Conservation (phyloP, 1,140 invertebrate species). For the Dinothrombium tinctorium region DNA sequence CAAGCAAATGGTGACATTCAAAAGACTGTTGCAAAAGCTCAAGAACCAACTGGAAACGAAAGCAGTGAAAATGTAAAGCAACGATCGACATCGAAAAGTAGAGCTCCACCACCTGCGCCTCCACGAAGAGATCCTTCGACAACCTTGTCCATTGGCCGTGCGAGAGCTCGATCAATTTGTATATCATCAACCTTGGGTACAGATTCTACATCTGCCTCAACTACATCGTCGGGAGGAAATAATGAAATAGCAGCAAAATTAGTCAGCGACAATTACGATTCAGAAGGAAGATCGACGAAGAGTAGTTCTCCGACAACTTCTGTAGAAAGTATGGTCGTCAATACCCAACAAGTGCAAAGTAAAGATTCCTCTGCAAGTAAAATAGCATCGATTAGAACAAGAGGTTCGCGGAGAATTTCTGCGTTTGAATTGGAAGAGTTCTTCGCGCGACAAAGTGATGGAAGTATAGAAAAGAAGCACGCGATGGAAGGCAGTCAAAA, state of each 20-base stretch:
- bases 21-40: neutral
- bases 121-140: constrained; percentile 75
- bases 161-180: constrained; percentile 56
- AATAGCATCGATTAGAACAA: constrained; percentile 46
- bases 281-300: constrained; percentile 14
- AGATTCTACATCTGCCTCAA: neutral
- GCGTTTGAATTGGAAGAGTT: constrained; percentile 69
- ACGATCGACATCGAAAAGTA: neutral
- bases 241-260: neutral
- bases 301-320: constrained; percentile 13
- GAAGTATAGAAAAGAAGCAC: constrained; percentile 4
- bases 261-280: constrained; percentile 9
- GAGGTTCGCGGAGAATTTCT: constrained; percentile 59
- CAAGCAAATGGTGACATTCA: neutral
- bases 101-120: constrained; percentile 35
- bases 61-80: neutral
- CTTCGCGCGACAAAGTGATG: constrained; percentile 46
- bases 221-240: neutral
- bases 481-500: constrained; percentile 27
- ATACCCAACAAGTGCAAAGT: neutral
- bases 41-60: neutral
- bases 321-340: neutral
- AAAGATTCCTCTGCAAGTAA: constrained; percentile 1
- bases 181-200: constrained; percentile 41
- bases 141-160: constrained; percentile 68